Evolutionary conservation across 1,140 invertebrate genomes (phyloP).

Genomic region (Lethrus apterus): DNA sequence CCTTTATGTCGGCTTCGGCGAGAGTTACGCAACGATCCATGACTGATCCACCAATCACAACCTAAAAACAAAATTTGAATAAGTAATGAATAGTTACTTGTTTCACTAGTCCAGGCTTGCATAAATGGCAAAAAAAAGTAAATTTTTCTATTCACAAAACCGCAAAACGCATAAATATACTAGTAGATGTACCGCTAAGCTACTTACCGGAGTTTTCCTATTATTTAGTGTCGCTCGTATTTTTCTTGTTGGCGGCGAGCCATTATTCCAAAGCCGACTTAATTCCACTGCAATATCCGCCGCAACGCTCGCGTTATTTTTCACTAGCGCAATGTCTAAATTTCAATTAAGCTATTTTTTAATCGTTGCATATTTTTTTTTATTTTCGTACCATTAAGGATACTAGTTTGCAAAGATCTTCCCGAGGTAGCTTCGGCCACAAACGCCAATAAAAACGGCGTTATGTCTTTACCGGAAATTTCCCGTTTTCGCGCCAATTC

Average conservation of each 20-base stretch:
- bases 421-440: slow-evolving; percentile 73
- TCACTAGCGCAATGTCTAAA: slow-evolving; percentile 79
- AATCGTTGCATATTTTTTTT: not conserved
- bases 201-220: too few relatives aligned
- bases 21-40: slow-evolving; percentile 67
- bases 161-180: too few relatives aligned
- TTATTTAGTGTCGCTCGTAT: too few relatives aligned
- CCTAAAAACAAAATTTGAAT: slow-evolving; percentile 48
- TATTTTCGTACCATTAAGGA: slow-evolving; percentile 35
- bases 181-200: too few relatives aligned
- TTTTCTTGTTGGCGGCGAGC: not conserved
- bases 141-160: too few relatives aligned
- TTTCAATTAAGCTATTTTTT: not conserved
- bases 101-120: too few relatives aligned
- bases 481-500: slow-evolving; percentile 51
- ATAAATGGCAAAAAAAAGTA: too few relatives aligned
- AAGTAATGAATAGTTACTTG: too few relatives aligned
- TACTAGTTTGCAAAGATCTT: slow-evolving; percentile 74
- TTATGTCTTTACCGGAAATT: slow-evolving; percentile 82
- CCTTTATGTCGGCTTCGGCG: slow-evolving; percentile 55
- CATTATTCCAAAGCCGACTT: slow-evolving; percentile 36
- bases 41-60: slow-evolving; percentile 78
- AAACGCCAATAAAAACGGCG: slow-evolving; percentile 79
- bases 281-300: slow-evolving; percentile 69
- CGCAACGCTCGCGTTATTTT: slow-evolving; percentile 85